Base-by-base conservation (phyloP, 2,113 vertebrate genomes). In the Peromyscus californicus region DNA sequence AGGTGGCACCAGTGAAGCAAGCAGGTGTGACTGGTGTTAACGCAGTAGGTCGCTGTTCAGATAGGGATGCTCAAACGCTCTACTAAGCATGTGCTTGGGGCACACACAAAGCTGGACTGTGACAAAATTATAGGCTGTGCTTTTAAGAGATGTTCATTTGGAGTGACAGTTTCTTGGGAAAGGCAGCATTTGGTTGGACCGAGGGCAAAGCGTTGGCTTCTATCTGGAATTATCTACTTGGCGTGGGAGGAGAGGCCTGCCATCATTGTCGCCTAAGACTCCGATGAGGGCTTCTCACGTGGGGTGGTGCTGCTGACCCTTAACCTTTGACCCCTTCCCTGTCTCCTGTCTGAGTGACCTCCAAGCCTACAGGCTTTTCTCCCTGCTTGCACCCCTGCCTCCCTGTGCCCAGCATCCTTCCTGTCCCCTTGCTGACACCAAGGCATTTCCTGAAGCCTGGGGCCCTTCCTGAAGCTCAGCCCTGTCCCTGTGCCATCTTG, bases 131-230 rank as follows among this genome's bases (percentile, higher is more conserved):
- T 6, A 69, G 89, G 3, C 89, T 85, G 45, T 65, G 45, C 86
- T 88, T 90, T 88, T 51, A n/a, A 94, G 84, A 91, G 54, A 7
- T 24, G 1, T 74, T 91, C 21, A 57, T 96, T 88, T 95, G 83
- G 67, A 74, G 9, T 76, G 69, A 67, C 36, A 63, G 79, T 31
- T 67, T 79, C 36, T 19, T 29, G 33, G 84, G 57, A 80, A 76
- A 85, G 88, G 48, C 74, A 79, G 72, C 51, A 7, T 90, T 93
- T 82, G 33, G 54, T 85, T 86, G 89, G 51, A 74, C 86, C 17
- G 7, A 84, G 61, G 29, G 17, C n/a, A 1, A n/a, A 7, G 5
- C 33, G 16, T 39, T 75, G 54, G 29, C 87, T 84, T 82, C 67
- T 54, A 0, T 80, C 80, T 93, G 33, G 36, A 94, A 48, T 76